Percentiles rank a stretch among this genome's conserved stretches.
Evolutionary conservation across 2,113 vertebrate genomes (phyloP).

Genomic region (Heteronetta atricapilla): DNA sequence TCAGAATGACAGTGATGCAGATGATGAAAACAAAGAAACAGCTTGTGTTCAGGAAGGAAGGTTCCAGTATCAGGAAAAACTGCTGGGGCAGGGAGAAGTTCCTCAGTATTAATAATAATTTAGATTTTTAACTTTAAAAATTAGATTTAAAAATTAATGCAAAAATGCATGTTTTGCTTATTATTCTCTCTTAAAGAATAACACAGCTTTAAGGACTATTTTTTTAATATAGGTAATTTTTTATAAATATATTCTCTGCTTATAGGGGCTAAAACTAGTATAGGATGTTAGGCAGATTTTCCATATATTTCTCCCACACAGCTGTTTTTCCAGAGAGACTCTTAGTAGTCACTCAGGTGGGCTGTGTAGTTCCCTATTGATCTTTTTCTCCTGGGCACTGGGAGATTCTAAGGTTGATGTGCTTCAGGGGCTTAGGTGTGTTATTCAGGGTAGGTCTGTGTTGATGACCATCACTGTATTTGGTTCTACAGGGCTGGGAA

Average conservation of each 20-base stretch:
- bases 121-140: not conserved
- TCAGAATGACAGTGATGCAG: constrained; percentile 38
- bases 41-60: not conserved
- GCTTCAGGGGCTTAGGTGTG: not conserved
- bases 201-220: not conserved
- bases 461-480: not conserved
- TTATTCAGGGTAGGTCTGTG: not conserved
- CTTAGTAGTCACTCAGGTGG: not conserved
- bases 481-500: not conserved
- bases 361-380: not conserved
- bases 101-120: not conserved
- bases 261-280: not conserved
- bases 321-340: not conserved
- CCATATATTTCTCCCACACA: not conserved
- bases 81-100: not conserved
- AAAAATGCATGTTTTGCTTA: not conserved
- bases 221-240: not conserved
- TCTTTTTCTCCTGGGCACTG: not conserved
- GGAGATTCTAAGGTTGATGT: not conserved
- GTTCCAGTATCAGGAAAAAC: not conserved
- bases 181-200: not conserved
- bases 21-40: constrained; percentile 45
- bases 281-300: not conserved
- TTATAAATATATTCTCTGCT: not conserved
- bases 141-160: not conserved